Evolutionary conservation across 2,113 vertebrate genomes (phyloP), one percentile per base, ranked within the genome.

Genomic region (Sceloporus undulatus): DNA sequence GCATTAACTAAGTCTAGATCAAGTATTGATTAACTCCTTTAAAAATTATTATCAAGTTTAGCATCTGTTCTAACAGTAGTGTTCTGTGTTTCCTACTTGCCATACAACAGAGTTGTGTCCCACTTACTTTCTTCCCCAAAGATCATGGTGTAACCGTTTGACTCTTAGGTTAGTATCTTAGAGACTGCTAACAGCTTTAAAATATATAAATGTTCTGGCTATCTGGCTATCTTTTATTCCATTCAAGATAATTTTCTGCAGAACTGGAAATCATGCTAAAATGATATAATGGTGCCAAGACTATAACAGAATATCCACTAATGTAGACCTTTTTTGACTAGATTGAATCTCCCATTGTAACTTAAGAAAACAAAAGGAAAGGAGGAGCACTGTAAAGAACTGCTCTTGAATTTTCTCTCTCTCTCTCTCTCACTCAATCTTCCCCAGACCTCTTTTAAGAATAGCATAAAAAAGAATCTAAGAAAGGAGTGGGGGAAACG

Each of bases 391-490:
- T 87, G 75, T 79, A 83, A 11, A 91, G n/a, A 74, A 73, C 42
- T 23, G 74, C 65, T 92, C 77, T 88, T 65, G 25, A 56, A 48
- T 66, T 4, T 40, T 0, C 1, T 56, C 87, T 62, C 59, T 18
- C 27, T 71, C 68, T 11, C 27, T 10, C 68, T 70, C 68, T 8
- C 1, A 4, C 27, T 70, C 21, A 11, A 71, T 85, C 9, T 66
- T 9, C 90, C 40, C 88, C 83, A 16, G 34, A 90, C 18, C 85
- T 74, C 87, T 80, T 80, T 13, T 0, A 38, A 82, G 48, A 79
- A 92, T 93, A 91, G 90, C 18, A 11, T 91, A 83, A 89, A 71
- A 84, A 84, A 86, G 1, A 19, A 78, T 86, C 78, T 87, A 82
- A 93, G 87, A 82, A 56, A 54, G 34, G 78, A 13, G 52, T 4